Conservation (phyloP, 35 echinoderm and acorn worm genomes). For the Ophioderma brevispina region DNA sequence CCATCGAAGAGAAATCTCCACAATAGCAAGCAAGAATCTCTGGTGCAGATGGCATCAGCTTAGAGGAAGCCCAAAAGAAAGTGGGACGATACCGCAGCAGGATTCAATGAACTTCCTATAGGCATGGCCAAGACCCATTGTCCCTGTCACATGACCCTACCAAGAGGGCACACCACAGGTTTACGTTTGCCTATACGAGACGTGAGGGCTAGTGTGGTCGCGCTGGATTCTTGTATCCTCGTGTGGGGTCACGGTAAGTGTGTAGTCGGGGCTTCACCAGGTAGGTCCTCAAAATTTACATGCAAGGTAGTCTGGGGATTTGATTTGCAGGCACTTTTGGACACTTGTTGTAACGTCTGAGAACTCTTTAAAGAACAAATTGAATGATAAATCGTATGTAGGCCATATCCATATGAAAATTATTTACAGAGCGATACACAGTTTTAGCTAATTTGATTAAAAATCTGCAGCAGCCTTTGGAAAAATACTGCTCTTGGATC, state of each 20-base stretch:
- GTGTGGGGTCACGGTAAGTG: slow-evolving; percentile 95
- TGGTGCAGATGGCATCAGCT: slow-evolving; percentile 84
- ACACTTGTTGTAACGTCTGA: too few relatives aligned
- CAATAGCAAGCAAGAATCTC: slow-evolving; percentile 93
- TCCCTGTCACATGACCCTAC: slow-evolving; percentile 70
- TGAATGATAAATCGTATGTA: too few relatives aligned
- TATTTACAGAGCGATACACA: too few relatives aligned
- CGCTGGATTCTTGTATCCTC: slow-evolving; percentile 93
- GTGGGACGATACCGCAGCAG: slow-evolving; percentile 79
- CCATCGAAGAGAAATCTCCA: slow-evolving; percentile 94
- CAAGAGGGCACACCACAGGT: slow-evolving; percentile 80
- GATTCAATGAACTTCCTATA: slow-evolving; percentile 97
- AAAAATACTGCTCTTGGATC: too few relatives aligned
- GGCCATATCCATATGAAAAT: too few relatives aligned
- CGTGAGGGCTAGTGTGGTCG: slow-evolving; percentile 91
- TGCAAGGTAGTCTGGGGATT: too few relatives aligned
- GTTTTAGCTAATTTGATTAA: too few relatives aligned
- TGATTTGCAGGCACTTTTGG: too few relatives aligned
- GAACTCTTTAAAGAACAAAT: too few relatives aligned
- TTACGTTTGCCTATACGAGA: slow-evolving; percentile 94
- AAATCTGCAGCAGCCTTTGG: too few relatives aligned
- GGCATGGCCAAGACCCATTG: slow-evolving; percentile 99
- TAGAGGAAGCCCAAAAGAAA: slow-evolving; percentile 95
- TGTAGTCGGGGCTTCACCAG: too few relatives aligned
- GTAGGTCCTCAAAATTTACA: too few relatives aligned